Conservation (phyloP, 2,113 vertebrate genomes). For the Mesitornis unicolor region DNA sequence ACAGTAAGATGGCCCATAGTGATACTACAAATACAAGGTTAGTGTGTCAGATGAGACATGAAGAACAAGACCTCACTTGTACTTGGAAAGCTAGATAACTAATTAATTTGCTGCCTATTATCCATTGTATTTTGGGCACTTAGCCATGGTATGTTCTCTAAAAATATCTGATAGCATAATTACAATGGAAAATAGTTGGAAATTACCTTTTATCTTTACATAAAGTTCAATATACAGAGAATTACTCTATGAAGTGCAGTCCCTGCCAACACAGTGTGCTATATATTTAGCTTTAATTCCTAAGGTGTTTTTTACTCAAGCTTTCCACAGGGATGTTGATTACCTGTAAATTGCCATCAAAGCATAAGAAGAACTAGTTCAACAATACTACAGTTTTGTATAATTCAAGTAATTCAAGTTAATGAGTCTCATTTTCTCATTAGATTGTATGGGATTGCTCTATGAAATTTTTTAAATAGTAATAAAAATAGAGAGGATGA, state of each 20-base stretch:
- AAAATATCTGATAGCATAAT: not conserved
- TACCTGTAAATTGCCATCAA: not conserved
- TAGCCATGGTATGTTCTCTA: not conserved
- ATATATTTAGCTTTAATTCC: not conserved
- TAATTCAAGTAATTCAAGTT: not conserved
- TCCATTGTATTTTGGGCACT: not conserved
- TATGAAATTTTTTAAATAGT: not conserved
- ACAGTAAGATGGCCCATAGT: not conserved
- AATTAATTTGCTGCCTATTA: constrained; percentile 36
- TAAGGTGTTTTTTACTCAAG: not conserved
- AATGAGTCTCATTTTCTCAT: not conserved
- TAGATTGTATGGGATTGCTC: not conserved
- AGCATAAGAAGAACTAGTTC: not conserved
- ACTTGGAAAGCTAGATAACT: not conserved
- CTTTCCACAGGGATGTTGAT: not conserved
- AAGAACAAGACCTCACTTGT: constrained; percentile 16
- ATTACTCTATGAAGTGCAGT: not conserved
- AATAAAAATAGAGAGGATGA: not conserved
- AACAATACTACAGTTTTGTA: not conserved
- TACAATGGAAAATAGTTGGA: not conserved
- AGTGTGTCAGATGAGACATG: not conserved
- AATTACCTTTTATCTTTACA: not conserved
- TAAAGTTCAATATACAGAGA: not conserved
- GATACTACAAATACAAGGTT: not conserved
- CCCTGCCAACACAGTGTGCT: not conserved